Conservation (phyloP, 2,797 vertebrate genomes). For the Artibeus lituratus region DNA sequence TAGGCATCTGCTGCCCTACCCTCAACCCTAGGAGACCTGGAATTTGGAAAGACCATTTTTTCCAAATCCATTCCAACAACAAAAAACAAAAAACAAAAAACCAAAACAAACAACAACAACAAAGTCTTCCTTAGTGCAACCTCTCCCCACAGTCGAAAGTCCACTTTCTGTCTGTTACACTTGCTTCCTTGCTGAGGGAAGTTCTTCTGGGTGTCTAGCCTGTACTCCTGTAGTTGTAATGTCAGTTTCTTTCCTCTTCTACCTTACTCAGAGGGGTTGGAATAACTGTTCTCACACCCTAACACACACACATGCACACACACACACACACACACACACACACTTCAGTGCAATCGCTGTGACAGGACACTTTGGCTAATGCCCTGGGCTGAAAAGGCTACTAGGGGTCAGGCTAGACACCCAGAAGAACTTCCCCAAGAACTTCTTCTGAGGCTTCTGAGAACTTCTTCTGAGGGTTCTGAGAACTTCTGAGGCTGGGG, state of each 20-base stretch:
- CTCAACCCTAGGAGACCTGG: neutral
- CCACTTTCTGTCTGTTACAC: neutral
- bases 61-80: neutral
- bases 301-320: neutral
- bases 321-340: neutral
- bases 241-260: neutral
- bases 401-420: neutral
- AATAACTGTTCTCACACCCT: neutral
- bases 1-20: neutral
- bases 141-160: neutral
- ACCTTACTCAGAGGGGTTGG: neutral
- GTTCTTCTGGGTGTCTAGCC: conserved; percentile 61
- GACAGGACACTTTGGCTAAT: neutral
- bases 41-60: neutral
- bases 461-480: too few species aligned
- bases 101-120: too few species aligned
- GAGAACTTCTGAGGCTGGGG: neutral
- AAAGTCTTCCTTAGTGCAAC: neutral
- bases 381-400: neutral
- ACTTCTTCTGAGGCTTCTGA: too few species aligned
- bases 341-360: neutral
- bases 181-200: conserved; percentile 11
- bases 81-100: neutral
- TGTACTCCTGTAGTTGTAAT: neutral
- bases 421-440: too few species aligned